Evolutionary conservation across 2,113 vertebrate genomes (phyloP).

Genomic region (Plestiodon gilberti): DNA sequence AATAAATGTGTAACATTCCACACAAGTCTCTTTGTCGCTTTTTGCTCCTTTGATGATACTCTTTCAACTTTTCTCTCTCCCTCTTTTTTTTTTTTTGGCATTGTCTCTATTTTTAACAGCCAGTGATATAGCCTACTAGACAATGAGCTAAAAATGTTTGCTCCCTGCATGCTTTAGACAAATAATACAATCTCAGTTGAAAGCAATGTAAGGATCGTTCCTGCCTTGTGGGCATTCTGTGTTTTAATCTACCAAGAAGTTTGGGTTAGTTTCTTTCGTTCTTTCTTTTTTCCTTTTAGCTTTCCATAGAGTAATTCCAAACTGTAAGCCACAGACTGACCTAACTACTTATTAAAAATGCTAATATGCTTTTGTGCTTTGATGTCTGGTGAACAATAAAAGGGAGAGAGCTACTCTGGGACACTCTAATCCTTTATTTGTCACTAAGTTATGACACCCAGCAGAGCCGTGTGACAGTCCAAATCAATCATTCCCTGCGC

Average conservation of each 20-base stretch:
- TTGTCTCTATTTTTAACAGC: constrained; percentile 5
- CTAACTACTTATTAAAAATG: constrained; percentile 92
- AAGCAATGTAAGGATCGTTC: constrained; percentile 30
- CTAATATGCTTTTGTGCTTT: constrained; percentile 90
- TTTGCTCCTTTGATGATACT: constrained; percentile 56
- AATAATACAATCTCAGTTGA: constrained; percentile 56
- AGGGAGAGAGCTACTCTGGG: constrained; percentile 79
- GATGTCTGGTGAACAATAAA: constrained; percentile 88
- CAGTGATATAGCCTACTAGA: constrained; percentile 57
- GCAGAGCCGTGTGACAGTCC: constrained; percentile 83
- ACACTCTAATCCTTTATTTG: constrained; percentile 86
- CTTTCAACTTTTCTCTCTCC: constrained; percentile 44
- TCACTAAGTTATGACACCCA: constrained; percentile 86
- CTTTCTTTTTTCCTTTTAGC: neutral
- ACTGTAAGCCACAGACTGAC: constrained; percentile 77
- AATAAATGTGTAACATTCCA: constrained; percentile 27
- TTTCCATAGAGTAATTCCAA: constrained; percentile 79
- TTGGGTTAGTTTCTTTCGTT: constrained; percentile 45
- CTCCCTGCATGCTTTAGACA: constrained; percentile 63
- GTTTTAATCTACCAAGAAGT: constrained; percentile 68
- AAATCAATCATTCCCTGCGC: constrained; percentile 80
- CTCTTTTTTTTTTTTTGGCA: constrained; percentile 8
- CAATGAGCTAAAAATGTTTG: constrained; percentile 39
- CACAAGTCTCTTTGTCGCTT: constrained; percentile 22
- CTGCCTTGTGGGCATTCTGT: constrained; percentile 53